Evolutionary conservation across 2,888 invertebrate species (phyloP).

Genomic region (Slavum lentiscoides): DNA sequence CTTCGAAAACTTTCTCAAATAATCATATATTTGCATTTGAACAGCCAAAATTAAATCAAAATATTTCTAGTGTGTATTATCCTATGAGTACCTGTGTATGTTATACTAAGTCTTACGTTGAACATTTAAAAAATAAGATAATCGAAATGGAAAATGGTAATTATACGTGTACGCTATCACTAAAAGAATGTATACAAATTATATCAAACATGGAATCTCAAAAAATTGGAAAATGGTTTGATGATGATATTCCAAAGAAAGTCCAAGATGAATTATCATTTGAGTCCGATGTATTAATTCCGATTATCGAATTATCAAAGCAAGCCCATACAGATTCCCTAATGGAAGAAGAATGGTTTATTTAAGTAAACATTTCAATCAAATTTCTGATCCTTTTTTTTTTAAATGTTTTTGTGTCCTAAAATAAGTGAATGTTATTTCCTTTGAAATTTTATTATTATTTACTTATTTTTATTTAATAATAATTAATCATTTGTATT

Average conservation of each 20-base stretch:
- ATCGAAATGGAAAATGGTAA: not conserved
- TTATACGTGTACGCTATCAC: conserved; percentile 1
- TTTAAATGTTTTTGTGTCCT: conserved; percentile 37
- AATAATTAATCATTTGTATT: not conserved
- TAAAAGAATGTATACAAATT: conserved; percentile 9
- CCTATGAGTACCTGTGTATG: conserved; percentile 6
- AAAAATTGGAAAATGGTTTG: conserved; percentile 37
- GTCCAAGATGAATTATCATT: conserved; percentile 33
- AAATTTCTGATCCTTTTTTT: not conserved
- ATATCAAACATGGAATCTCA: conserved; percentile 15
- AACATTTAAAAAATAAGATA: conserved; percentile 11
- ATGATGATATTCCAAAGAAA: conserved; percentile 32
- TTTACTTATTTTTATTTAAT: conserved; percentile 1
- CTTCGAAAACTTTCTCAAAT: not conserved
- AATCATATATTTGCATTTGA: conserved; percentile 40
- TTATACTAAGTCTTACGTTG: not conserved
- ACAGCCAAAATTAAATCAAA: conserved; percentile 2
- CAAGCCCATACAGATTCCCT: not conserved
- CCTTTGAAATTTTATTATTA: not conserved
- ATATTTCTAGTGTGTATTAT: not conserved
- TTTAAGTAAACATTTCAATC: not conserved
- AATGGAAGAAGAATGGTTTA: not conserved
- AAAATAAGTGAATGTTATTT: conserved; percentile 26
- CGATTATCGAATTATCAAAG: conserved; percentile 1
- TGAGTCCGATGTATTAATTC: not conserved